A percentile compares a stretch with the other conserved stretches of the same genome.
phyloP scores from a whole-genome alignment of 2,888 invertebrate species.

The Drosophila neutralis region DNA sequence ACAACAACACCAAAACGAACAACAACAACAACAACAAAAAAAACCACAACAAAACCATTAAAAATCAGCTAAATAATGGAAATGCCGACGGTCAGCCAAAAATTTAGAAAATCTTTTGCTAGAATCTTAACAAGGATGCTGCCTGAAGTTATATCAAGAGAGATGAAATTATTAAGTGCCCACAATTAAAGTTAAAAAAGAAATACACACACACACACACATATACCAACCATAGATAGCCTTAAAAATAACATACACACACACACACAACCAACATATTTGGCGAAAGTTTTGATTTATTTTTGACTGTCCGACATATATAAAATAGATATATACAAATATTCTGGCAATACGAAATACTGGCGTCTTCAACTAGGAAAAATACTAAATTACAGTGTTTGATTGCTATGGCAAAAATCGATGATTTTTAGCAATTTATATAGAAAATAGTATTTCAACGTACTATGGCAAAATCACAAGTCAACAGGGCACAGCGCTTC shows the following conservation, averaged over 20 bases:
- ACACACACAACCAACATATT: conserved; percentile 3
- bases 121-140: conserved; percentile 30
- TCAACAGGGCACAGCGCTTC: conserved; percentile 81
- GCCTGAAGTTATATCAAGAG: conserved; percentile 19
- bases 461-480: conserved; percentile 57
- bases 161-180: conserved; percentile 68
- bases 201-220: conserved; percentile 24
- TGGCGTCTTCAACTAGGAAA: conserved; percentile 69
- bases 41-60: not conserved
- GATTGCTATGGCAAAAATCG: conserved; percentile 50
- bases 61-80: conserved; percentile 15
- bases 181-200: conserved; percentile 34
- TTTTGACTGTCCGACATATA: conserved; percentile 52
- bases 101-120: conserved; percentile 37
- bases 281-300: conserved; percentile 44
- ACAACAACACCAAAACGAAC: conserved; percentile 12
- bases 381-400: conserved; percentile 47
- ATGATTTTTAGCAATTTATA: conserved; percentile 73
- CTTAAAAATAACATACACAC: conserved; percentile 5
- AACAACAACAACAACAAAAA: conserved; percentile 4
- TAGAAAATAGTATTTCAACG: conserved; percentile 37
- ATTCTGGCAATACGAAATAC: conserved; percentile 54
- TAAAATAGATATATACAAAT: not conserved
- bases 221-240: conserved; percentile 45
- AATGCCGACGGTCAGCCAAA: conserved; percentile 50